These are phyloP conservation scores for Tetramorium parvispinum DNA, from an alignment of 1,140 invertebrate genomes.

Conservation along the genomic window DNA sequence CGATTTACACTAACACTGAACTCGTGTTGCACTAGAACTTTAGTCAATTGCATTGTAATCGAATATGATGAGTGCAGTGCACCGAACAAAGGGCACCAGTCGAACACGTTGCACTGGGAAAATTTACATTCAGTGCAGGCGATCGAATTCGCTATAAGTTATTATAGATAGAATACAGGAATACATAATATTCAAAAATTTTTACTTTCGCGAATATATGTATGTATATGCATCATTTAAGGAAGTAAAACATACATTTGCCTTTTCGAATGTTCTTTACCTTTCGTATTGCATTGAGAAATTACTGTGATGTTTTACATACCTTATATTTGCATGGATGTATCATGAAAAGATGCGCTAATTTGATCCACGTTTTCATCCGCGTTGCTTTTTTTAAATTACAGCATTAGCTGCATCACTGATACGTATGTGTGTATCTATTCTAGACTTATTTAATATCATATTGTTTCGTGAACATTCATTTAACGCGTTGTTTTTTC, in stretches of 20 bases:
- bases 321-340: conserved; percentile 1
- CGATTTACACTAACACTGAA: no score
- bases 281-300: not conserved
- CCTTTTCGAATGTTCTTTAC: conserved; percentile 2
- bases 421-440: conserved; percentile 62
- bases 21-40: no score
- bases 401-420: conserved; percentile 46
- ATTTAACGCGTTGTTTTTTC: conserved; percentile 78
- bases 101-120: no score
- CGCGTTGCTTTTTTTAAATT: conserved; percentile 49
- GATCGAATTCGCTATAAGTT: no score
- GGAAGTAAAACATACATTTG: not conserved
- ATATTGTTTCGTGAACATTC: conserved; percentile 51
- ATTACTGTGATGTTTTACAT: not conserved
- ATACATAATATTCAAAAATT: conserved; percentile 3
- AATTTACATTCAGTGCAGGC: no score
- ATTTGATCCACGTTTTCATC: conserved; percentile 24
- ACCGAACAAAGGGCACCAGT: no score
- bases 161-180: not conserved
- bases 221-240: conserved; percentile 15
- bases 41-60: no score
- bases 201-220: conserved; percentile 25
- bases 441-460: conserved; percentile 42
- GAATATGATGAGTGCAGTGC: no score
- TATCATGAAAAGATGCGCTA: not conserved